Evolutionary conservation across 2,888 invertebrate genomes (phyloP).

Genomic region (Tachina lurida): DNA sequence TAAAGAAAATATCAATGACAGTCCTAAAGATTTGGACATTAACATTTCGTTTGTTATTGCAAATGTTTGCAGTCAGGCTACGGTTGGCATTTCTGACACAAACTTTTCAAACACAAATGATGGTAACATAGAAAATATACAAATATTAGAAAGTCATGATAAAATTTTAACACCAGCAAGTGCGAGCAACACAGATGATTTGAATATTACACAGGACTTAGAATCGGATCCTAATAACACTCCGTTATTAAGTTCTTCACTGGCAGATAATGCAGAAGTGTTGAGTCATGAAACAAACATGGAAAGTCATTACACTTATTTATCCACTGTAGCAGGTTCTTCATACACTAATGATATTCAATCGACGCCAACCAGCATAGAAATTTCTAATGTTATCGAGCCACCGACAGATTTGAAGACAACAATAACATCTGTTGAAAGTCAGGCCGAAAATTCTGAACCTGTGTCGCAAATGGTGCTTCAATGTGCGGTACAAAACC

Average conservation of each 20-base stretch:
- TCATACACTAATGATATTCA: neutral
- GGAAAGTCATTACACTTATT: neutral
- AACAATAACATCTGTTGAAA: neutral
- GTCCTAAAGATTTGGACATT: neutral
- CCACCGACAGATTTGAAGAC: neutral
- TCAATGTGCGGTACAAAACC: neutral
- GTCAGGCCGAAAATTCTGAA: slow-evolving; percentile 11
- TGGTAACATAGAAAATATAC: neutral
- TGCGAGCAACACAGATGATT: slow-evolving; percentile 4
- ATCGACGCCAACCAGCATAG: neutral
- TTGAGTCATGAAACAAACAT: neutral
- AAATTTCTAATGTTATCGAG: neutral
- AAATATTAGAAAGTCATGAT: neutral
- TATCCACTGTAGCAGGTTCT: neutral
- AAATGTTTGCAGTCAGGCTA: slow-evolving; percentile 75
- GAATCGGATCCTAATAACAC: neutral
- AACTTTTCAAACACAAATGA: neutral
- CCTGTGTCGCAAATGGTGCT: neutral
- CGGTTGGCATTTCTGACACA: neutral
- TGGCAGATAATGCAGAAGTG: neutral
- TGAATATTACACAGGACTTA: neutral
- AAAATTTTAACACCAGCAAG: neutral
- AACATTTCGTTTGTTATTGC: slow-evolving; percentile 75
- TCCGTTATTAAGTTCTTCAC: neutral
- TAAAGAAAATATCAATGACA: neutral